These are phyloP conservation scores for Aporophyla nigra DNA, from an alignment of 2,888 invertebrate genomes.

Conservation along the genomic window DNA sequence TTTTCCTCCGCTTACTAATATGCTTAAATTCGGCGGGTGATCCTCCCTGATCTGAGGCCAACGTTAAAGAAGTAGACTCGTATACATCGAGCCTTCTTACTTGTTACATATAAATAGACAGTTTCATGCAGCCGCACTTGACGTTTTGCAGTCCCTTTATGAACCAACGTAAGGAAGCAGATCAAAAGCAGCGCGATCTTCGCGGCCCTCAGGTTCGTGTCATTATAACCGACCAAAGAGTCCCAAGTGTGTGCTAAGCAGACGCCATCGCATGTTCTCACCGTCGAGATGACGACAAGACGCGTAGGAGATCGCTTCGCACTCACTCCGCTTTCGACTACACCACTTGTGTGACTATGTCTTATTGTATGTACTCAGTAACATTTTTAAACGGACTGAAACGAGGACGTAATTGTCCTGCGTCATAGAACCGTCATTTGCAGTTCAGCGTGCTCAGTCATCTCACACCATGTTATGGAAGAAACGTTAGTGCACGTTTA, in stretches of 20 bases:
- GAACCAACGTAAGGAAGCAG: background rate
- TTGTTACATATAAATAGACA: slow-evolving; percentile 13
- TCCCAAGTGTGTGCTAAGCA: slow-evolving; percentile 28
- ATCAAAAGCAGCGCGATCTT: slow-evolving; percentile 7
- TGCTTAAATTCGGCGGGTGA: slow-evolving; percentile 91
- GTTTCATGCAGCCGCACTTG: background rate
- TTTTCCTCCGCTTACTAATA: slow-evolving; percentile 94
- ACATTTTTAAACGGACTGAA: slow-evolving; percentile 61
- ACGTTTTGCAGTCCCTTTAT: background rate
- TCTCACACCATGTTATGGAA: slow-evolving; percentile 13
- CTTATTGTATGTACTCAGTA: slow-evolving; percentile 20
- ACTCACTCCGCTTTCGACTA: slow-evolving; percentile 17
- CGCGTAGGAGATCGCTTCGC: slow-evolving; percentile 10
- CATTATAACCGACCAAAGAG: slow-evolving; percentile 19
- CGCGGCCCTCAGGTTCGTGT: background rate
- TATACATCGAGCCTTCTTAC: slow-evolving; percentile 50
- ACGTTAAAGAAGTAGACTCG: slow-evolving; percentile 64
- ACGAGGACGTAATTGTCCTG: slow-evolving; percentile 14
- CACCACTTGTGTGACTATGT: slow-evolving; percentile 6
- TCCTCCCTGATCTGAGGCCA: slow-evolving; percentile 81
- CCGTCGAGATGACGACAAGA: slow-evolving; percentile 15
- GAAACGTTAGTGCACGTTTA: slow-evolving; percentile 6
- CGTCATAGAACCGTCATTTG: slow-evolving; percentile 62
- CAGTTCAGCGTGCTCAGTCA: background rate
- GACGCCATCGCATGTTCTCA: slow-evolving; percentile 10